Evolutionary conservation across 2,797 vertebrate genomes (phyloP), one percentile per base, ranked within the genome.

Genomic region (Antennarius maculatus): DNA sequence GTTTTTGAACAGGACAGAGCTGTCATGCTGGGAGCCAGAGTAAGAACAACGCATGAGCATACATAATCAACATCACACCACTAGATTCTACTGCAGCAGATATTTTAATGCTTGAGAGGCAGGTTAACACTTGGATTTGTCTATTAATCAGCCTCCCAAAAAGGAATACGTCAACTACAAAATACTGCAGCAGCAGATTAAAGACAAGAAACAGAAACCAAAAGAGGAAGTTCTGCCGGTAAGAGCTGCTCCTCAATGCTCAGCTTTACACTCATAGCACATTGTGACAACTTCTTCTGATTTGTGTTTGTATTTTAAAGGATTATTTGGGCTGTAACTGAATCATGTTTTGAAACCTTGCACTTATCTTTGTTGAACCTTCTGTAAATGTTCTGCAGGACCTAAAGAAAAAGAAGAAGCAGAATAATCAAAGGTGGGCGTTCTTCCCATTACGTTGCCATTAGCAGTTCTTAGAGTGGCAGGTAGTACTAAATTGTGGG

Each of bases 11-110:
- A 88, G 86, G 96, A 98, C 61, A 88, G 97, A 47, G 98, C 97
- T 0, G 70, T 99, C 71, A 97, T 98, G 96, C 91, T 99, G 78
- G 98, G 98, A 51, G 98, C 97, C 61, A 93, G 89, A 91, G 98
- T 99, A 77, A 79, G 89, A 7, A 41, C 6, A 43, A 54, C 28
- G 14, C 31, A 18, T 3, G 1, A 11, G 2, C 16, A 18, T 27
- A 11, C 52, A 7, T 31, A 34, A 55, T 50, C 48, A n/a, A 13
- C 9, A 18, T 42, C 31, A 7, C n/a, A 10, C 14, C 23, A 6
- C 37, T 9, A 1, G 9, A 1, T 27, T 27, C 57, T 27, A 18
- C 7, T 17, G 9, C 31, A 10, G 18, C 2, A 39, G 18, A 1
- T 12, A n/a, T 16, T 61, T 27, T 27, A 28, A 17, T 8, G 18